Evolutionary conservation across 2,888 invertebrate species (phyloP).

Genomic region (Amiota minor): DNA sequence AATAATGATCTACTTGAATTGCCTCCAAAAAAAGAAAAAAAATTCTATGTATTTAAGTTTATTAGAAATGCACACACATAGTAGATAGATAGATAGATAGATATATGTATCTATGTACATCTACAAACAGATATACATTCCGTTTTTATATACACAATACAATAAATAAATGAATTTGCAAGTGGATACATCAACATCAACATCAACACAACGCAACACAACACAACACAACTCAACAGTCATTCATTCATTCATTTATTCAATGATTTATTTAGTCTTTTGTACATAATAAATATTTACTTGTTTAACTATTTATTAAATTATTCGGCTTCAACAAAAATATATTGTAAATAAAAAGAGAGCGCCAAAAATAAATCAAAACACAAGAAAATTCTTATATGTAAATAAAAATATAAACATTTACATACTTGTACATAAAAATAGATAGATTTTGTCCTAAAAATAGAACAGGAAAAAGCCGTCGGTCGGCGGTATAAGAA

Average conservation of each 20-base stretch:
- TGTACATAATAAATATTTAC: slow-evolving; percentile 48
- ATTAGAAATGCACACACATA: slow-evolving; percentile 59
- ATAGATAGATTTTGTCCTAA: too few relatives aligned
- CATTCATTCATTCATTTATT: slow-evolving; percentile 18
- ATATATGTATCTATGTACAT: slow-evolving; percentile 9
- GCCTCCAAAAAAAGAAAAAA: slow-evolving; percentile 57
- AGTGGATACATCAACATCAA: slow-evolving; percentile 20
- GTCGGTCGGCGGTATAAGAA: too few relatives aligned
- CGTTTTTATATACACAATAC: too few relatives aligned
- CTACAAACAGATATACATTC: slow-evolving; percentile 29
- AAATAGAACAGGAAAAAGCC: too few relatives aligned
- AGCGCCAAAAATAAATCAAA: background rate
- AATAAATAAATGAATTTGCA: slow-evolving; percentile 12
- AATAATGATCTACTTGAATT: slow-evolving; percentile 49
- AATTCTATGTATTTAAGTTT: slow-evolving; percentile 60
- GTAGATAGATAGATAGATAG: slow-evolving; percentile 15
- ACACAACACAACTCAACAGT: background rate
- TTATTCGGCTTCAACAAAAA: slow-evolving; percentile 22
- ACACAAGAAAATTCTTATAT: background rate
- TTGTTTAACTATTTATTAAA: slow-evolving; percentile 47
- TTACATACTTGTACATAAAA: too few relatives aligned
- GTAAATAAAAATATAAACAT: too few relatives aligned
- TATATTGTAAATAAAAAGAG: slow-evolving; percentile 1
- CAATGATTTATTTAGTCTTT: slow-evolving; percentile 28
- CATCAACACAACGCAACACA: background rate